Base-by-base conservation (phyloP, 1,140 invertebrate species). In the Heliconius eleuchia region DNA sequence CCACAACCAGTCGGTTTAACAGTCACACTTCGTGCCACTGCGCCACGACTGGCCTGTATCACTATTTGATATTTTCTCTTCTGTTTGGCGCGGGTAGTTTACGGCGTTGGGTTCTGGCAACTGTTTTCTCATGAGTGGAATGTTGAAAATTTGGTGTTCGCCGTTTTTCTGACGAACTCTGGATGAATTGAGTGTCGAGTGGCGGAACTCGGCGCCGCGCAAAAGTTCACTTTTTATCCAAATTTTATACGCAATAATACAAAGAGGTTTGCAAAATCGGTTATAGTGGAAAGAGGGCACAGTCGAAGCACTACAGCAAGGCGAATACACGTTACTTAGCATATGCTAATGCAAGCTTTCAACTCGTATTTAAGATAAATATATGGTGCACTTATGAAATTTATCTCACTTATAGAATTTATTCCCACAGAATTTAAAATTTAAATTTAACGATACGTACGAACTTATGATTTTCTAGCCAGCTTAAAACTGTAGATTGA, bases 321-420 rank as follows among this genome's bases (percentile, higher is more conserved):
- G 76, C 50, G 55, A 76, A 78, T 66, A 23, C 23, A 23, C 23
- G 23, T 23, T 23, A 23, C 23, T 23, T 81, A 78, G 80, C 80
- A 78, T 81, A 81, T 81, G 80, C 66, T 71, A 81, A 81, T 81
- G 73, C 73, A 70, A 72, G 73, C 76, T 81, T 81, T 81, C 73
- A 81, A 27, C 76, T 74, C 76, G 42, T 42, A 71, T 76, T 66
- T 30, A 60, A 81, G 66, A 81, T 81, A 81, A 81, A 81, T 76
- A 70, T 37, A 71, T 52, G 70, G 71, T 39, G 72, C 75, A 50
- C 19, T 71, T 75, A 34, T 66, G 71, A 77, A 60, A 70, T 74
- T 80, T 77, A 80, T 77, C 57, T 52, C 23, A 23, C 23, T 23
- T 23, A 23, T 23, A 23, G 23, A 23, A 23, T 23, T 23, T 23